Evolutionary conservation across 2,888 invertebrate species (phyloP), one percentile per base, ranked within the genome.

Genomic region (Pantelozetes paolii): DNA sequence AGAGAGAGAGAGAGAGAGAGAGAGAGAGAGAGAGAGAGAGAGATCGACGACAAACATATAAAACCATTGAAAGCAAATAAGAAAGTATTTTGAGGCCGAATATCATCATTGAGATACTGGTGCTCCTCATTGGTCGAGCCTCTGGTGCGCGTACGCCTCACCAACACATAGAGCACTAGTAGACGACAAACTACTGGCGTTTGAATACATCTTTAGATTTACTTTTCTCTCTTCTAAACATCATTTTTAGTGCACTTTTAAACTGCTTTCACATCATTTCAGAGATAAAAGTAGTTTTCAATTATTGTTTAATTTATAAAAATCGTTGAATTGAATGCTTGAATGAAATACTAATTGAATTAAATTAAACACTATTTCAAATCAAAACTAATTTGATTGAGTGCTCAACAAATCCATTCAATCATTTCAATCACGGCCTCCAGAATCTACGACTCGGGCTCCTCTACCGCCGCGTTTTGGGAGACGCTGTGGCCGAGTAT

Each of bases 391-490:
- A 50, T 50, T 59, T 59, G 30, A 59, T 32, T 59, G 30, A 59
- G 59, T 59, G 59, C n/a, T 28, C n/a, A 59, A 59, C n/a, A 28
- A 30, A 59, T 3, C 11, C 18, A n/a, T n/a, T n/a, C n/a, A n/a
- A n/a, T n/a, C n/a, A n/a, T n/a, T 23, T 59, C 59, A 36, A 73
- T 50, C 73, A 67, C 69, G 67, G 42, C 67, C 40, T 67, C 36
- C 40, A 28, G 36, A 73, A 32, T 67, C 20, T 69, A 73, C 73
- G 59, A 72, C 23, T 40, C 62, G 30, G 59, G 72, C 40, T 28
- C 72, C 73, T 75, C 74, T 71, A 72, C 76, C 71, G 76, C 72
- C 74, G 74, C 72, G 71, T 74, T 72, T 72, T 74, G 42, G 71
- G 71, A 71, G 59, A 74, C 74, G 64, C 74, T 73, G 48, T 73